Evolutionary conservation across 2,888 invertebrate species (phyloP).

Genomic region (Ferrisia virgata): DNA sequence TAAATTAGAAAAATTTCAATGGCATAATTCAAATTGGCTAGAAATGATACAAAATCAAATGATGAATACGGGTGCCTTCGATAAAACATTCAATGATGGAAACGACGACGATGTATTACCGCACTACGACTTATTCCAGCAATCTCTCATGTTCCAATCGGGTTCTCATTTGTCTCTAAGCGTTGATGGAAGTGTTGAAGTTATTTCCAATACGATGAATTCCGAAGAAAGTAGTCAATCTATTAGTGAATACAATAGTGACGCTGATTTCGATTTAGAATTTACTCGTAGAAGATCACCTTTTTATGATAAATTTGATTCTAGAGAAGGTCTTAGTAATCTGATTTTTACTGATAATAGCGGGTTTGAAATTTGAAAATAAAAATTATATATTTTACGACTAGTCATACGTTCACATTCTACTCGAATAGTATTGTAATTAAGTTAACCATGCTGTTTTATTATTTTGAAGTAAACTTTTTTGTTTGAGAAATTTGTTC

Average conservation of each 20-base stretch:
- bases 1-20: constrained; percentile 91
- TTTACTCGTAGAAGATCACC: constrained; percentile 30
- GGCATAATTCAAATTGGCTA: constrained; percentile 97
- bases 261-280: constrained; percentile 42
- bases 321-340: constrained; percentile 36
- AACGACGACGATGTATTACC: constrained; percentile 24
- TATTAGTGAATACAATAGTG: constrained; percentile 42
- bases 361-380: background rate
- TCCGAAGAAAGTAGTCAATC: constrained; percentile 43
- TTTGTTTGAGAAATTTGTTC: background rate
- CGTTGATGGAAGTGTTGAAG: constrained; percentile 38
- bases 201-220: constrained; percentile 32
- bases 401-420: background rate
- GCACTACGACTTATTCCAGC: constrained; percentile 38
- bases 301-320: constrained; percentile 36
- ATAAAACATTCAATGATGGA: constrained; percentile 21
- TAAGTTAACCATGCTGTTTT: background rate
- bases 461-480: background rate
- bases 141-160: constrained; percentile 40
- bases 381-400: background rate
- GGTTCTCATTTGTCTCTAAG: constrained; percentile 42
- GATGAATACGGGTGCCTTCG: constrained; percentile 27
- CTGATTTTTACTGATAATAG: constrained; percentile 21
- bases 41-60: constrained; percentile 77
- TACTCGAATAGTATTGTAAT: background rate